Conservation (phyloP, 1,140 invertebrate species). For the Octopus sinensis region DNA sequence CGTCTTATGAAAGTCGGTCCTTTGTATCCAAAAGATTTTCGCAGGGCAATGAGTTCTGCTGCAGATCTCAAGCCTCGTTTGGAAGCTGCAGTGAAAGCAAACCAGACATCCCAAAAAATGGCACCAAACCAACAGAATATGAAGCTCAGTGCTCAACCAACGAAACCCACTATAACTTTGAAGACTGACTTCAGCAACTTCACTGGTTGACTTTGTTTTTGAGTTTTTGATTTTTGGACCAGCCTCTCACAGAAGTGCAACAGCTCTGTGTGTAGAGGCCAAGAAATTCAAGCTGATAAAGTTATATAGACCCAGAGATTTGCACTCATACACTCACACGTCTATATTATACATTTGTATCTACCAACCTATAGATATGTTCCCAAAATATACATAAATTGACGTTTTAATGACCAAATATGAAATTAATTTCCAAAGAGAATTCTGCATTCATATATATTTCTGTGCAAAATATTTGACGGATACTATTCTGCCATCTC, state of each 20-base stretch:
- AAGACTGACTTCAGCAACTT: constrained; percentile 95
- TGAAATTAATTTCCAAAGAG: too few relatives aligned
- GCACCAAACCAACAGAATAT: constrained; percentile 48
- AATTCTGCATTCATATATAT: too few relatives aligned
- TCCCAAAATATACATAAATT: background rate
- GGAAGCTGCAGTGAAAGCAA: constrained; percentile 78
- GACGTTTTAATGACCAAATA: too few relatives aligned
- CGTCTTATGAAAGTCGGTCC: constrained; percentile 88
- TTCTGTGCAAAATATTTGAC: too few relatives aligned
- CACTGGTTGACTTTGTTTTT: constrained; percentile 26
- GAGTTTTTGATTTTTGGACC: background rate
- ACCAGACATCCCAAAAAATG: constrained; percentile 54
- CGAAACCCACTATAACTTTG: constrained; percentile 81
- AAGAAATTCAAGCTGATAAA: background rate
- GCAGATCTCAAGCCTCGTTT: constrained; percentile 75
- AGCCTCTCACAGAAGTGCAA: too few relatives aligned
- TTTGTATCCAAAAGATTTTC: constrained; percentile 78
- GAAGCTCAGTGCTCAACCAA: constrained; percentile 61
- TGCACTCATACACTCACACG: background rate
- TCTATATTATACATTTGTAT: background rate
- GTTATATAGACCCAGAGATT: background rate
- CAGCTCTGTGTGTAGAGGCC: background rate
- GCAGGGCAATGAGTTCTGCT: constrained; percentile 79
- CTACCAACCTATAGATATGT: background rate
- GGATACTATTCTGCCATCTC: too few relatives aligned